These are phyloP conservation scores for Vespertilio murinus DNA, from an alignment of 2,797 vertebrate genomes.

Conservation along the genomic window DNA sequence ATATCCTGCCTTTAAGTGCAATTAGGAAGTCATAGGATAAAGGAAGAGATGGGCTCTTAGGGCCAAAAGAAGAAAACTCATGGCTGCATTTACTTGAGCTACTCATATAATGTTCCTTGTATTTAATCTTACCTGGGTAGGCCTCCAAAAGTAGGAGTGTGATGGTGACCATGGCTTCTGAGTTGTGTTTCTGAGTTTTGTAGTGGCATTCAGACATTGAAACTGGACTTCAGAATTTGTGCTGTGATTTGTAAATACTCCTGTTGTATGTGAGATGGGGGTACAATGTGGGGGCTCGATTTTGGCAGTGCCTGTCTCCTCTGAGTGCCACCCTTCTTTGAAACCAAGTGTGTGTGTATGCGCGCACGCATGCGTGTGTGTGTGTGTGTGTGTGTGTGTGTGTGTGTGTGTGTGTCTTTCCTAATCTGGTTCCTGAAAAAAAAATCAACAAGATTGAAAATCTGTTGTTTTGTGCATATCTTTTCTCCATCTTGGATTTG, in stretches of 20 bases:
- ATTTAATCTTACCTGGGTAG: background rate
- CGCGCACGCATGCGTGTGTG: no score
- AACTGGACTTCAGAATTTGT: constrained; percentile 7
- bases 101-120: background rate
- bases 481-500: constrained; percentile 70
- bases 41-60: background rate
- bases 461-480: constrained; percentile 74
- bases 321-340: background rate
- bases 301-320: background rate
- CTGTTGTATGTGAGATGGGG: background rate
- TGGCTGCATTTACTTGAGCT: background rate
- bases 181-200: constrained; percentile 24
- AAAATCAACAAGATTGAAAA: constrained; percentile 67
- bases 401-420: constrained; percentile 66
- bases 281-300: background rate
- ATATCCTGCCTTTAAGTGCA: background rate
- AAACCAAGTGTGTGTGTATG: background rate
- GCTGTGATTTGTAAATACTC: background rate
- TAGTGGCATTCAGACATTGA: background rate
- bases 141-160: background rate
- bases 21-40: background rate
- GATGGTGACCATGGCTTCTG: background rate
- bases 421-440: constrained; percentile 61
- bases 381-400: constrained; percentile 23
- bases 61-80: background rate